phyloP scores from a whole-genome alignment of 2,888 invertebrate species.

The Callyntrura sp. region DNA sequence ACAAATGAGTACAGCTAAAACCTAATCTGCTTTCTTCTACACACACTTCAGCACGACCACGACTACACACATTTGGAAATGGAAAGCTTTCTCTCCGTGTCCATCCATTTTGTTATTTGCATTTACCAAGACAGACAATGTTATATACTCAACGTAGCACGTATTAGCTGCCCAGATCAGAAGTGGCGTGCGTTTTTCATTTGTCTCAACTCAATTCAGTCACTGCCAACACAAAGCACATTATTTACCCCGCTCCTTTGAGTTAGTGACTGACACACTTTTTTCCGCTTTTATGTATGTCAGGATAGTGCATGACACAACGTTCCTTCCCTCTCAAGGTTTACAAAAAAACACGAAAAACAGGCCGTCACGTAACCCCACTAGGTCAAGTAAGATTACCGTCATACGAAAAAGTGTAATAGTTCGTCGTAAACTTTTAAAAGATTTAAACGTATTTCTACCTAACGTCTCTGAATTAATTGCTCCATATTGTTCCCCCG shows the following conservation, averaged over 20 bases:
- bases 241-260: background rate
- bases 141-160: background rate
- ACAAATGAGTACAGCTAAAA: no score
- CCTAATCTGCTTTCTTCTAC: no score
- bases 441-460: constrained; percentile 32
- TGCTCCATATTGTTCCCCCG: background rate
- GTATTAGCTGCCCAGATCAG: background rate
- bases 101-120: no score
- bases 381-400: background rate
- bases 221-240: background rate
- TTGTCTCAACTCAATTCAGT: constrained; percentile 24
- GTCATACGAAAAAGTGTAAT: constrained; percentile 9
- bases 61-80: no score
- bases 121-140: no score
- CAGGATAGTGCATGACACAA: background rate
- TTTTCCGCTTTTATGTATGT: background rate
- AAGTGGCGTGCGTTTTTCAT: constrained; percentile 11
- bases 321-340: background rate
- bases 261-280: constrained; percentile 8
- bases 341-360: no score
- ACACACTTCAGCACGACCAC: no score
- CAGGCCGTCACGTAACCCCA: no score
- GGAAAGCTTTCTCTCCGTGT: no score
- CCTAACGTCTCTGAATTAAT: background rate
- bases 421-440: background rate